phyloP scores from a whole-genome alignment of 2,888 invertebrate genomes.

The Bembecia ichneumoniformis region DNA sequence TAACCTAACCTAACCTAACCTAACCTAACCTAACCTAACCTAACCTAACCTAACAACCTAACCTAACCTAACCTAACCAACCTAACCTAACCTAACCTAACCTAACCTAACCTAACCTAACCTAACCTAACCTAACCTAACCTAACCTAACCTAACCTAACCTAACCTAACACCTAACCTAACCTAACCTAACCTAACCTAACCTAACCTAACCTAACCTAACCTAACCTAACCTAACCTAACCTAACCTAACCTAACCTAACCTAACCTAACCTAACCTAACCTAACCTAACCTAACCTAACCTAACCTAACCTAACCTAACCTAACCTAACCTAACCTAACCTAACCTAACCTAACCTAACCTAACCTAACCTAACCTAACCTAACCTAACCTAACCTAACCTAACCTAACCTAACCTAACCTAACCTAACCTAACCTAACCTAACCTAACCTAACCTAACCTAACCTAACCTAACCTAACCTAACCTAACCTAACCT shows the following conservation, averaged over 20 bases:
- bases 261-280: conserved; percentile 9
- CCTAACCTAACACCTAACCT: conserved; percentile 8
- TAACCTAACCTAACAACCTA: conserved; percentile 9
- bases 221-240: conserved; percentile 6
- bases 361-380: conserved; percentile 1
- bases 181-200: conserved; percentile 8
- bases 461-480: neutral
- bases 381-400: neutral
- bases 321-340: conserved; percentile 1
- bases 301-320: conserved; percentile 3
- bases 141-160: conserved; percentile 13
- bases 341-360: conserved; percentile 1
- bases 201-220: conserved; percentile 7
- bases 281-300: conserved; percentile 10
- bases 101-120: conserved; percentile 13
- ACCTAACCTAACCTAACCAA: conserved; percentile 14
- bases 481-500: neutral
- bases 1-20: conserved; percentile 8
- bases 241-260: conserved; percentile 9
- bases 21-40: conserved; percentile 5
- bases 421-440: neutral
- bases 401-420: neutral
- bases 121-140: conserved; percentile 13
- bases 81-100: conserved; percentile 13
- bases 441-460: neutral